Conservation (phyloP, 2,113 vertebrate species). For the Redunca redunca region DNA sequence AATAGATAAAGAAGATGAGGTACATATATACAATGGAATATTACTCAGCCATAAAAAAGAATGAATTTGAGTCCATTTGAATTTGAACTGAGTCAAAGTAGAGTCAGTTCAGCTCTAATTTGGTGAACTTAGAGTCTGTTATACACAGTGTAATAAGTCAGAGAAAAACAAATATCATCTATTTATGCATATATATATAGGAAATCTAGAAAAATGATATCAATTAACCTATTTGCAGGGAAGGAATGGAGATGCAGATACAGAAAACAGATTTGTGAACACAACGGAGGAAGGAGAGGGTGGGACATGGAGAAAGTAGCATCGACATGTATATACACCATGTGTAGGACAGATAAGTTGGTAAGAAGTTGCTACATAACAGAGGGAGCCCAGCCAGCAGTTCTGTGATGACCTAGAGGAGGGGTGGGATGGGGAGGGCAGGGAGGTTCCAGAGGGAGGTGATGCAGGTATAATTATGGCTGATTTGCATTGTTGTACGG, state of each 20-base stretch:
- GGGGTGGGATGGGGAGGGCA: neutral
- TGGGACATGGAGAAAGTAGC: neutral
- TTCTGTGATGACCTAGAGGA: neutral
- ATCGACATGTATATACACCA: neutral
- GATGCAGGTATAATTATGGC: neutral
- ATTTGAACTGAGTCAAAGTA: neutral
- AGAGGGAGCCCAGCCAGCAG: neutral
- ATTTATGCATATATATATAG: neutral
- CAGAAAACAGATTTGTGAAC: neutral
- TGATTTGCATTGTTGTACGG: neutral
- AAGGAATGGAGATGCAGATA: neutral
- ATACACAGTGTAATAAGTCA: neutral
- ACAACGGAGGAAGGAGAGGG: neutral
- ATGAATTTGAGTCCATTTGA: neutral
- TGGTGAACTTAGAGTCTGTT: neutral
- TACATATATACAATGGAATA: neutral
- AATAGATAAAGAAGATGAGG: neutral
- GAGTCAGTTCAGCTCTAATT: neutral
- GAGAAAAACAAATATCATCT: neutral
- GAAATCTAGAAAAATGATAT: neutral
- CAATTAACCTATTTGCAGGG: neutral
- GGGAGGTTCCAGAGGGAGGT: neutral
- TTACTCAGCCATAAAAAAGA: neutral
- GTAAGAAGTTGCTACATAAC: neutral
- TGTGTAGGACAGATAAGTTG: neutral